Percentiles rank a stretch among this genome's conserved stretches.
Conservation (phyloP, 2,888 invertebrate genomes). For the Ashinkailepas kermadecensis region DNA sequence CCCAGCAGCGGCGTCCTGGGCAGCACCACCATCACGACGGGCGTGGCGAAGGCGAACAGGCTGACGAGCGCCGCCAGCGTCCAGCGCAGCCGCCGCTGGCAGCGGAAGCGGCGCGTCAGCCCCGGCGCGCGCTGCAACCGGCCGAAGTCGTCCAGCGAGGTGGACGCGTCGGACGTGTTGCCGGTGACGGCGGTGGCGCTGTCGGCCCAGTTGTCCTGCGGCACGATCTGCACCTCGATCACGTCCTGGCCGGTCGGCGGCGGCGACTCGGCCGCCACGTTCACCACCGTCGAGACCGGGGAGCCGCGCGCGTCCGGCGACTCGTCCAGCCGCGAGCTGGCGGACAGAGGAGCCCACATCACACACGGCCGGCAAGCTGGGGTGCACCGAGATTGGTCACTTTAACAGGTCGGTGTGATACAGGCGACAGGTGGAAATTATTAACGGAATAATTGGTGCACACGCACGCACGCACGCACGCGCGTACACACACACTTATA, state of each 20-base stretch:
- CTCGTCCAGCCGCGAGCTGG: neutral
- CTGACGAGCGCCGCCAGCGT: slow-evolving; percentile 70
- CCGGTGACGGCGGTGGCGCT: slow-evolving; percentile 12
- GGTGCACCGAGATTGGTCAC: no score
- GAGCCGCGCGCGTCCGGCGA: neutral
- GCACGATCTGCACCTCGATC: slow-evolving; percentile 91
- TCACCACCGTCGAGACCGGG: slow-evolving; percentile 10
- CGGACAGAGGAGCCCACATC: neutral
- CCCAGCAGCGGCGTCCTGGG: slow-evolving; percentile 61
- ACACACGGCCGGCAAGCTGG: no score
- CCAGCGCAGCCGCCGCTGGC: slow-evolving; percentile 75
- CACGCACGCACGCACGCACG: no score
- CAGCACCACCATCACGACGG: slow-evolving; percentile 90
- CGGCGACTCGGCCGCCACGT: neutral
- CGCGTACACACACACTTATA: no score
- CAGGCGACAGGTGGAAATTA: no score
- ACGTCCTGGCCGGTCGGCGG: slow-evolving; percentile 48
- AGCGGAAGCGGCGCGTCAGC: slow-evolving; percentile 39
- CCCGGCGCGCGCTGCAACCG: neutral
- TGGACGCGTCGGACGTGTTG: slow-evolving; percentile 3
- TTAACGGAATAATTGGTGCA: no score
- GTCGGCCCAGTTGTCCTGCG: slow-evolving; percentile 97
- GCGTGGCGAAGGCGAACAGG: slow-evolving; percentile 78
- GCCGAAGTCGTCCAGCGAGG: neutral
- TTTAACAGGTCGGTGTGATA: no score